phyloP scores from a whole-genome alignment of 2,113 vertebrate genomes.

The Mormyrus iriodes region DNA sequence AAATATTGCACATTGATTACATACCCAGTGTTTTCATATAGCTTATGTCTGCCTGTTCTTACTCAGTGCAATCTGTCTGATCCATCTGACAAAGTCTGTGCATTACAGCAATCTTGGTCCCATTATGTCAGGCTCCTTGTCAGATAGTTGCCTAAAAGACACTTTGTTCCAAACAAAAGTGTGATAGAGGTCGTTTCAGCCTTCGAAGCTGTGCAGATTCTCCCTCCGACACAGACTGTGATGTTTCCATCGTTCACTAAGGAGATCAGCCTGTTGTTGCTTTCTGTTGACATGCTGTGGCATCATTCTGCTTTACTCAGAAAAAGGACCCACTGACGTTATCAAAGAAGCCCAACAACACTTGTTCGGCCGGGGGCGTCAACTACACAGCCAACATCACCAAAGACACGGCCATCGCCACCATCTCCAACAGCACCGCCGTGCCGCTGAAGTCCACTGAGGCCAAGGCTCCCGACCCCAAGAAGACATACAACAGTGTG shows the following conservation, averaged over 20 bases:
- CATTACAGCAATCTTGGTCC: neutral
- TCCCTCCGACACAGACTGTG: neutral
- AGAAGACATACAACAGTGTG: slow-evolving; percentile 98
- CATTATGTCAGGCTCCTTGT: slow-evolving; percentile 6
- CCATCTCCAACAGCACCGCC: slow-evolving; percentile 72
- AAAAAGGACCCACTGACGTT: slow-evolving; percentile 83
- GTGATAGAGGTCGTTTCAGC: neutral
- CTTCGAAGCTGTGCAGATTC: neutral
- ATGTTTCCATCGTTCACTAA: neutral
- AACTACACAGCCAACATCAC: slow-evolving; percentile 81
- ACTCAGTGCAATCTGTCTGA: slow-evolving; percentile 2
- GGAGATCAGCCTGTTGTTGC: neutral
- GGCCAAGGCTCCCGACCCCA: slow-evolving; percentile 77
- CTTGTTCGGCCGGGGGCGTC: slow-evolving; percentile 71
- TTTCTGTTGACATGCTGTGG: neutral
- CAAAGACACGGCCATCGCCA: slow-evolving; percentile 78
- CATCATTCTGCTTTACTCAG: slow-evolving; percentile 53
- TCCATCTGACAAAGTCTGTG: neutral
- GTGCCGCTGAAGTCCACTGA: slow-evolving; percentile 72
- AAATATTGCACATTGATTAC: neutral
- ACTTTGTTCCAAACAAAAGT: neutral
- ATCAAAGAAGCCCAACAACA: slow-evolving; percentile 80
- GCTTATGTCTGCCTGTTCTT: neutral
- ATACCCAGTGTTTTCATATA: neutral
- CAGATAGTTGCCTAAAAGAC: neutral